phyloP scores from a whole-genome alignment of 2,797 vertebrate species.

The Geotrypetes seraphini region DNA sequence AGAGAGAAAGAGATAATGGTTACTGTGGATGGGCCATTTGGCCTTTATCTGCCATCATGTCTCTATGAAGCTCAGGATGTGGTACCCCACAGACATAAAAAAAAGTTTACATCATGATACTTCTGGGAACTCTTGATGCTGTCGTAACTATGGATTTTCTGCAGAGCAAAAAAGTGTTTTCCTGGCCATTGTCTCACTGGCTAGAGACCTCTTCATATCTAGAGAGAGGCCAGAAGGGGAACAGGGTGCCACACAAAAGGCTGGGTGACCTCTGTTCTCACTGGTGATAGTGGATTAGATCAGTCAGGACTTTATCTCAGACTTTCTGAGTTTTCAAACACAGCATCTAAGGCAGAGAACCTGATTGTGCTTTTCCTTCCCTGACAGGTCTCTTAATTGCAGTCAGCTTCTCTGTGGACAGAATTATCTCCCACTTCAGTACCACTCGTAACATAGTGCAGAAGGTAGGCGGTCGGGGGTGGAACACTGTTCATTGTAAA shows the following conservation, averaged over 20 bases:
- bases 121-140: too few species aligned
- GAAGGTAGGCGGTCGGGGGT: conserved; percentile 62
- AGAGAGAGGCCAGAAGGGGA: neutral
- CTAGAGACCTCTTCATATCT: conserved; percentile 32
- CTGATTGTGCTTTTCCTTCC: accelerated
- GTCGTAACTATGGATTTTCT: too few species aligned
- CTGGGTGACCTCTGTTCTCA: neutral
- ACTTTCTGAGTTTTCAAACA: too few species aligned
- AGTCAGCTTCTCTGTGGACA: conserved; percentile 79
- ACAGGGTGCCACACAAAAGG: neutral
- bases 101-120: too few species aligned
- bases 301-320: too few species aligned
- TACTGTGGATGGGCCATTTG: too few species aligned
- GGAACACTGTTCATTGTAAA: neutral
- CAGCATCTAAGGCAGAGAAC: neutral
- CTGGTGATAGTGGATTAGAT: too few species aligned
- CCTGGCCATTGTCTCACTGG: neutral
- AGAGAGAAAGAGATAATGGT: too few species aligned
- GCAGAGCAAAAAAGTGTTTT: neutral
- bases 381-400: conserved; percentile 50
- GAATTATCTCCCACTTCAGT: conserved; percentile 85
- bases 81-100: too few species aligned
- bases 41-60: too few species aligned
- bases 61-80: too few species aligned
- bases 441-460: conserved; percentile 80